phyloP scores from a whole-genome alignment of 1,140 invertebrate genomes.

The Drosophila obscura region DNA sequence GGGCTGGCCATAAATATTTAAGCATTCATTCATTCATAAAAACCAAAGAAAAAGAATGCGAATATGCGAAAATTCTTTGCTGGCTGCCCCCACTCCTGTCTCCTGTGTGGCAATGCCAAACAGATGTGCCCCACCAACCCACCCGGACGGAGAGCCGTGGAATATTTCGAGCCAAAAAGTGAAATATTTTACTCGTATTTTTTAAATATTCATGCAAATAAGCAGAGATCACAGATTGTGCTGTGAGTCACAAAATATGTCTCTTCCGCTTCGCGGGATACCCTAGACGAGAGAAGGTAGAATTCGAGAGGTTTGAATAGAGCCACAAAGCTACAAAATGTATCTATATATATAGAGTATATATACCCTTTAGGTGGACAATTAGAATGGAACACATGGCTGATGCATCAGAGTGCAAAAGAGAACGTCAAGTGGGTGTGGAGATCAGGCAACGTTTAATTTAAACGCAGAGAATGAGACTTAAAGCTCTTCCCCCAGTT shows the following conservation, averaged over 20 bases:
- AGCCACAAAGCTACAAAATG: too few relatives aligned
- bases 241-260: slow-evolving; percentile 26
- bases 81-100: slow-evolving; percentile 19
- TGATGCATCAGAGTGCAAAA: too few relatives aligned
- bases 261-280: too few relatives aligned
- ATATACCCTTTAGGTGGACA: too few relatives aligned
- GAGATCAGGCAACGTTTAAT: too few relatives aligned
- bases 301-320: too few relatives aligned
- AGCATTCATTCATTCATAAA: slow-evolving; percentile 75
- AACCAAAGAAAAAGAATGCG: slow-evolving; percentile 39
- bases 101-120: slow-evolving; percentile 48
- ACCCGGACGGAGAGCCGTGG: background rate
- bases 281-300: too few relatives aligned
- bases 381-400: too few relatives aligned
- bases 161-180: slow-evolving; percentile 50
- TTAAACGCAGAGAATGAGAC: too few relatives aligned
- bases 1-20: slow-evolving; percentile 69
- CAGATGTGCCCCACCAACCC: slow-evolving; percentile 47
- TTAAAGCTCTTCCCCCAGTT: too few relatives aligned
- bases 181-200: slow-evolving; percentile 60
- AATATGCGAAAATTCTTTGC: slow-evolving; percentile 35
- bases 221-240: slow-evolving; percentile 15
- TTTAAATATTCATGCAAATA: slow-evolving; percentile 53
- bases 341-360: too few relatives aligned
- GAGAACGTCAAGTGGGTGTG: too few relatives aligned